phyloP scores from a whole-genome alignment of 2,888 invertebrate genomes.

The Limenitis camilla region DNA sequence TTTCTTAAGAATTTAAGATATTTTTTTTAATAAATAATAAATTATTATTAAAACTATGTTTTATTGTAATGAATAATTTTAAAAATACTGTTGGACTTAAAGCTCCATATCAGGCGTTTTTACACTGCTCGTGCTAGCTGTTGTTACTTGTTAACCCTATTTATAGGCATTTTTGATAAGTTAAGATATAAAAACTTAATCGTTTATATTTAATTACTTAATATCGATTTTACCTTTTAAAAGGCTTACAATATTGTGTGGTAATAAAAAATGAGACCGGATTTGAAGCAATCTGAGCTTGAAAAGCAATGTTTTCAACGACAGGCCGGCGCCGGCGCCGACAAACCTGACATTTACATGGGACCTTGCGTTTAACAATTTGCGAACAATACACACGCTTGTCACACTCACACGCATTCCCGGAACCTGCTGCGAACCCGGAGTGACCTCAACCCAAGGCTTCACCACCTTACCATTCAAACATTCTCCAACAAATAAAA shows the following conservation, averaged over 20 bases:
- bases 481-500: constrained; percentile 28
- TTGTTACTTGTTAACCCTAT: no score
- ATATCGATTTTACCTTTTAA: constrained; percentile 8
- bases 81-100: no score
- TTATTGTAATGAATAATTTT: no score
- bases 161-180: neutral
- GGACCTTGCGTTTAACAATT: constrained; percentile 49
- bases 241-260: constrained; percentile 15
- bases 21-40: no score
- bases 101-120: no score
- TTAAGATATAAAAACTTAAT: neutral
- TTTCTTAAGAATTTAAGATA: no score
- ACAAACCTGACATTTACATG: constrained; percentile 59
- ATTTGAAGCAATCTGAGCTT: constrained; percentile 27
- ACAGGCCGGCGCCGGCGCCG: constrained; percentile 53
- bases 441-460: constrained; percentile 53
- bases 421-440: constrained; percentile 52
- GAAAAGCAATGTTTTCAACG: constrained; percentile 28
- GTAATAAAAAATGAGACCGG: constrained; percentile 24
- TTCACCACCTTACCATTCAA: constrained; percentile 30
- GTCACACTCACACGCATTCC: constrained; percentile 60
- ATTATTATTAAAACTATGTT: no score
- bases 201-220: constrained; percentile 7
- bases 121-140: no score
- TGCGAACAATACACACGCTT: constrained; percentile 62